Base-by-base conservation (phyloP, 2,888 invertebrate species). In the Oegoconia quadripuncta region DNA sequence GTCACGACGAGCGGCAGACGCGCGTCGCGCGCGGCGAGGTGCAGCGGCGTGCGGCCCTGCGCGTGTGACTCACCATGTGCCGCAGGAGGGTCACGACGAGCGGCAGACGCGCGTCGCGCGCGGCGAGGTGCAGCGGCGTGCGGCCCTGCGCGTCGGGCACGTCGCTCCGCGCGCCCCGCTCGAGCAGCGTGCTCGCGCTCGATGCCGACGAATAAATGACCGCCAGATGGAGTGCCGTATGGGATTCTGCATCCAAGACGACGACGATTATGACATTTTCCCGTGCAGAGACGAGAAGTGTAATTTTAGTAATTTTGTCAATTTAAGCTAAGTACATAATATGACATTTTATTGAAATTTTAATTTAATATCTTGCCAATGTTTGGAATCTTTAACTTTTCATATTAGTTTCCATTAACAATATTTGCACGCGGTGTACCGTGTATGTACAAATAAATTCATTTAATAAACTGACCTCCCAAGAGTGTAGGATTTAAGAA, bases 81-180 rank as follows among this genome's bases (percentile, higher is more conserved):
- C n/a, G n/a, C n/a, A n/a, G n/a, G n/a, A n/a, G n/a, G n/a, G n/a
- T n/a, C n/a, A n/a, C n/a, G n/a, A n/a, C n/a, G n/a, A n/a, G n/a
- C n/a, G n/a, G n/a, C n/a, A n/a, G n/a, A n/a, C n/a, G n/a, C n/a
- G n/a, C 68, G 55, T 74, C 74, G 53, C 64, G 67, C 7, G 71
- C 79, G 44, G 83, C 83, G 31, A 81, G 64, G 51, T 86, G 84
- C 39, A 83, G 60, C 39, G 82, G 69, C 35, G 75, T 67, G 52
- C 84, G 75, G 1, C 68, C 76, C 16, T 48, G 52, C 5, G 40
- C 43, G 59, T 80, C 80, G 2, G 68, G 59, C 44, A 46, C 59
- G 48, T 37, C 39, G 35, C 39, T 42, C 34, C 51, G 45, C 3
- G 79, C 78, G 30, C 76, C 77, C 45, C 44, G 41, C 15, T 28